Evolutionary conservation across 1,140 invertebrate species (phyloP), one percentile per base, ranked within the genome.

Genomic region (Drosophila tsacasi): DNA sequence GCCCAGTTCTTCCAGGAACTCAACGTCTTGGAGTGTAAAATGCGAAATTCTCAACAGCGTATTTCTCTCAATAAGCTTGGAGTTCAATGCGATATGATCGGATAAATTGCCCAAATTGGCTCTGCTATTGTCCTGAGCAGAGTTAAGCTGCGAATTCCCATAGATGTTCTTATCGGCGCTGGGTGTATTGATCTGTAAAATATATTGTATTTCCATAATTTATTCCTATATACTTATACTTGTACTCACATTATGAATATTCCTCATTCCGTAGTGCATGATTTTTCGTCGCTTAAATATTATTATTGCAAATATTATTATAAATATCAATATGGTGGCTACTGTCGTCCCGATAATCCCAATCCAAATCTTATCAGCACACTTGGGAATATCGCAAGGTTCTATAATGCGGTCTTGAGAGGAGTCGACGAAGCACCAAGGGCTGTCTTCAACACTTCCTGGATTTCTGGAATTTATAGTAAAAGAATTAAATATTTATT

Each of bases 1-100:
- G 13, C 98, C 98, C 3, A 99, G 93, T 93, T 99, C 98, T 93
- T 99, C 97, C 39, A 98, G 94, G 89, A 99, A 99, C 66, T 96
- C 94, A 1, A 99, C 96, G 90, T 97, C 97, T 50, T 96, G 95
- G 61, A 96, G 93, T 2, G 95, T 95, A 94, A 95, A 98, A 74
- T 95, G 96, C 83, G 95, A 95, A 76, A 97, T 95, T 93, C 95
- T 94, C 72, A 95, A 91, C 60, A 95, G 91, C 30, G 94, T 93
- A 89, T 93, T 90, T 27, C 78, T 69, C 54, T 93, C 91, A 42
- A 93, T 84, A 50, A 92, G 94, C 72, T 93, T 93, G 9, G 93
- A 92, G 50, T 91, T 86, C 1, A 82, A 39, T 2, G 80, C 60
- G 9, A 81, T 49, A 27, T 44, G 60, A 44, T 90, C 85, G 8